phyloP scores from a whole-genome alignment of 2,888 invertebrate species.

The Drosophila lutescens region DNA sequence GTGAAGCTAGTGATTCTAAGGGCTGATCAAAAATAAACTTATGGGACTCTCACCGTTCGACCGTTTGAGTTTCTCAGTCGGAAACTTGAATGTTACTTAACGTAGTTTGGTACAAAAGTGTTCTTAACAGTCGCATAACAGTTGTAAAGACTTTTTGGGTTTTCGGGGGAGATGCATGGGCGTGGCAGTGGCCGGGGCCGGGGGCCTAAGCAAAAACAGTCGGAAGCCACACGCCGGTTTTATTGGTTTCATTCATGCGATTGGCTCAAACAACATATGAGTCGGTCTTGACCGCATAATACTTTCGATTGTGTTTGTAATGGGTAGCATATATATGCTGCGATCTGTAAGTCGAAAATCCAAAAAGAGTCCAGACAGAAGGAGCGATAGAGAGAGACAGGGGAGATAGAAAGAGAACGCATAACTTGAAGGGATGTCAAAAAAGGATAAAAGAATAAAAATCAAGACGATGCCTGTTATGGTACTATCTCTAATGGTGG shows the following conservation, averaged over 20 bases:
- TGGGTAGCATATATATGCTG: constrained; percentile 82
- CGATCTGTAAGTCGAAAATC: constrained; percentile 75
- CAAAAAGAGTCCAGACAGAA: constrained; percentile 47
- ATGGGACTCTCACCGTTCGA: constrained; percentile 65
- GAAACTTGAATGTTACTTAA: constrained; percentile 51
- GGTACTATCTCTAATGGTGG: constrained; percentile 31
- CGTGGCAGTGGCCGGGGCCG: constrained; percentile 46
- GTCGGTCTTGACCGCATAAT: constrained; percentile 82
- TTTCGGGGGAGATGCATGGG: constrained; percentile 31
- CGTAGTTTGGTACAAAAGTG: constrained; percentile 59
- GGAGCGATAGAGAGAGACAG: constrained; percentile 45
- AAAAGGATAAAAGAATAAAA: constrained; percentile 30
- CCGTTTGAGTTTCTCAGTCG: constrained; percentile 50
- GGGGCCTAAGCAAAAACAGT: constrained; percentile 62
- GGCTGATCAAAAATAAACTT: constrained; percentile 13
- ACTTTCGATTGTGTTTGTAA: constrained; percentile 81
- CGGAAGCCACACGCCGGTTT: constrained; percentile 54
- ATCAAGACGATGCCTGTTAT: constrained; percentile 5
- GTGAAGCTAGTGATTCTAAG: constrained; percentile 41
- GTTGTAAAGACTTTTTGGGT: constrained; percentile 49
- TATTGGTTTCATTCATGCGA: constrained; percentile 27
- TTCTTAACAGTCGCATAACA: constrained; percentile 49
- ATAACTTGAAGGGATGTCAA: constrained; percentile 61
- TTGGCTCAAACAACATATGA: constrained; percentile 75
- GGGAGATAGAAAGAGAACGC: constrained; percentile 56